These are phyloP conservation scores for Dipus sagitta DNA, from an alignment of 2,797 vertebrate genomes.

Conservation along the genomic window DNA sequence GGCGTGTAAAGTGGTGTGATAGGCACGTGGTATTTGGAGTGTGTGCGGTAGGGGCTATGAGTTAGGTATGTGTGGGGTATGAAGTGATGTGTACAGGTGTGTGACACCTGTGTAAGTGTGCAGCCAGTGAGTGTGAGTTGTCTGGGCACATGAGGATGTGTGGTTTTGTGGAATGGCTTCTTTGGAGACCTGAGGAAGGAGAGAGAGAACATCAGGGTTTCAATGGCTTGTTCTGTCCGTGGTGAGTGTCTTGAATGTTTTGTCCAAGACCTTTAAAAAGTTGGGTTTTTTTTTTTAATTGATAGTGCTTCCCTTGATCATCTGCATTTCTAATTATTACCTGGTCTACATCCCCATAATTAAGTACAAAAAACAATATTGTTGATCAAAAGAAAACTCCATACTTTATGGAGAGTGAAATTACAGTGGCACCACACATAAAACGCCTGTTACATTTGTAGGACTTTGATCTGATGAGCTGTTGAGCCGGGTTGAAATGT, in stretches of 20 bases:
- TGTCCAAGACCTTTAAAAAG: neutral
- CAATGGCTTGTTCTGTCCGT: too few species aligned
- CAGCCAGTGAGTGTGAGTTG: too few species aligned
- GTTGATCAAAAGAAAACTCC: constrained; percentile 19
- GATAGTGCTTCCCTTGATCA: neutral
- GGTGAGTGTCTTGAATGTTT: neutral
- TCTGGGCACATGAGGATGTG: neutral
- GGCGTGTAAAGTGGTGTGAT: neutral
- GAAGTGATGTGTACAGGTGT: neutral
- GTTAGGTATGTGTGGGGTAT: neutral
- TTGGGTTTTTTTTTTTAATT: neutral
- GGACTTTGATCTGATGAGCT: constrained; percentile 42
- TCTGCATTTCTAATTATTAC: neutral
- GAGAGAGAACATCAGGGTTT: neutral
- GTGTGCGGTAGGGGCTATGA: neutral
- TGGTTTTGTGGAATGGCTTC: neutral
- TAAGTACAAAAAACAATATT: constrained; percentile 38
- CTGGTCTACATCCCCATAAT: neutral
- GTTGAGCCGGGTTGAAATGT: constrained; percentile 15
- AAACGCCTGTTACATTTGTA: constrained; percentile 14
- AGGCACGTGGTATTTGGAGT: too few species aligned
- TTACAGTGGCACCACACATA: neutral
- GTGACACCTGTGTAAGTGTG: neutral
- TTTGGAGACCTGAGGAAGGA: neutral
- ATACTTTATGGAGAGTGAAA: constrained; percentile 42